Evolutionary conservation across 2,113 vertebrate genomes (phyloP), one percentile per base, ranked within the genome.

Genomic region (Phalacrocorax carbo): DNA sequence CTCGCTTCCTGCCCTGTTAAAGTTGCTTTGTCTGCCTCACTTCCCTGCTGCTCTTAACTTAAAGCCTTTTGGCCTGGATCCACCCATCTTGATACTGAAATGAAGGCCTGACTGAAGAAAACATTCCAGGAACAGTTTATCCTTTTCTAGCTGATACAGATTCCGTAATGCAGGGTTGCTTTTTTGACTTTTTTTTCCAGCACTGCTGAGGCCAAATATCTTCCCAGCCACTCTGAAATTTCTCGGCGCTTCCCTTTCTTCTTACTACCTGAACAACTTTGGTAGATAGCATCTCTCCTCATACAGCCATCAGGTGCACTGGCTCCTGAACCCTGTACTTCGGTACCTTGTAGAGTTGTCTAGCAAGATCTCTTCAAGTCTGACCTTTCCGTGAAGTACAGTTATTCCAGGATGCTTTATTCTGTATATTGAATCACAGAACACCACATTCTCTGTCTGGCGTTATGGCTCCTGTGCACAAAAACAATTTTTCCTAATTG

Each of bases 71-170:
- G 92, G 68, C 82, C 72, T 72, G 40, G 11, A 49, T 88, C 79
- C 55, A 73, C 18, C 12, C 38, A 57, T 81, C 7, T 26, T 64
- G 38, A 64, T 48, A 5, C 42, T 73, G 76, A 88, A 94, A 64
- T 0, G 18, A 66, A 73, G 55, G 20, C n/a, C 42, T 40, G 36
- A 51, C 62, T 27, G 82, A 88, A 58, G 49, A 54, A 92, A 60
- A n/a, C 51, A 20, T 94, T 95, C 81, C 91, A 91, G 58, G 83
- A 85, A 76, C 89, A 85, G 44, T 79, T 93, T 87, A 93, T 92
- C 72, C 82, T 95, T 86, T 46, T 20, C 69, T 87, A 14, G 52
- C 40, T 82, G 55, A 68, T 90, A 55, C 22, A 15, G 75, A 52
- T 76, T 79, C 30, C 83, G 15, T 80, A 40, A 48, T 21, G 55